phyloP scores from a whole-genome alignment of 1,140 invertebrate genomes.

The Euwallacea fornicatus region DNA sequence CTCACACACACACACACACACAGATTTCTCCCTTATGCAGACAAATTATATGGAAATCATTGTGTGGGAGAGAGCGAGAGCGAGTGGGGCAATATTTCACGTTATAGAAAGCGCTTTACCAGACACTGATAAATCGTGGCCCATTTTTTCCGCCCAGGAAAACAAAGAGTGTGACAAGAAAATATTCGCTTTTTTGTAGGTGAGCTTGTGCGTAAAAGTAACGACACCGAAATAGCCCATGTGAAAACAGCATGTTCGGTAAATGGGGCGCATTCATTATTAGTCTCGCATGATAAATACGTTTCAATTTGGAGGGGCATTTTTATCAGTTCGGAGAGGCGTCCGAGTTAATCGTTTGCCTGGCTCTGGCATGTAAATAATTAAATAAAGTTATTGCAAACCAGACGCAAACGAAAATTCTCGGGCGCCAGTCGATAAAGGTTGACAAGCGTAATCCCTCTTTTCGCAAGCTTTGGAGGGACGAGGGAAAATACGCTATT shows the following conservation, averaged over 20 bases:
- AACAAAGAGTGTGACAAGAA: constrained; percentile 24
- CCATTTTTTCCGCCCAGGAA: constrained; percentile 15
- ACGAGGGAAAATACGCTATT: too few species aligned
- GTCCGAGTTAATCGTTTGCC: neutral
- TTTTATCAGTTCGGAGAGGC: neutral
- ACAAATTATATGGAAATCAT: constrained; percentile 3
- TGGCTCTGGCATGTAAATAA: too few species aligned
- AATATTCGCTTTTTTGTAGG: constrained; percentile 30
- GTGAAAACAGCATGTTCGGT: constrained; percentile 22
- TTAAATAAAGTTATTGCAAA: neutral
- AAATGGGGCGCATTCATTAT: constrained; percentile 19
- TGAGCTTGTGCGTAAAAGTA: constrained; percentile 29
- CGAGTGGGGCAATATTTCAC: constrained; percentile 16
- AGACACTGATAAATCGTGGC: constrained; percentile 24
- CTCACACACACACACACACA: neutral
- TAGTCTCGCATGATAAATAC: neutral
- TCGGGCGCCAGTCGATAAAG: neutral
- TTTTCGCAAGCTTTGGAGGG: neutral
- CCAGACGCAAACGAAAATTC: neutral
- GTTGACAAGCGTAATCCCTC: constrained; percentile 18
- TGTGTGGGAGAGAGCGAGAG: constrained; percentile 7
- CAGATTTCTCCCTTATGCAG: neutral
- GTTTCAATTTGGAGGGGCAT: neutral
- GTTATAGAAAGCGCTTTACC: constrained; percentile 25
- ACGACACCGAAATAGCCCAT: constrained; percentile 19